Percentiles rank a stretch among this genome's conserved stretches.
Evolutionary conservation across 2,113 vertebrate species (phyloP).

Genomic region (Sminthopsis crassicaudata): DNA sequence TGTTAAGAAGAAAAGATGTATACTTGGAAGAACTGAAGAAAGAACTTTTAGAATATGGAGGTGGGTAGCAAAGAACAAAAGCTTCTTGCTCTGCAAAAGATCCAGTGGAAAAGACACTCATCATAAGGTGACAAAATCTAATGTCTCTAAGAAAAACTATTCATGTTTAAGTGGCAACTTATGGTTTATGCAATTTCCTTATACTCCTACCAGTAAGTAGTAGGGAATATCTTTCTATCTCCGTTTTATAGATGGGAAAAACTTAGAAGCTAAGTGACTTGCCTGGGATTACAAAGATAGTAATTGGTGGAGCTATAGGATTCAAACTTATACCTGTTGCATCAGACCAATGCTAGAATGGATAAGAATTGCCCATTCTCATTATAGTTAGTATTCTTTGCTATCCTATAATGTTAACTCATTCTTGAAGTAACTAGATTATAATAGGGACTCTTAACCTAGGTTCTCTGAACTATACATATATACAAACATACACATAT

Average conservation of each 20-base stretch:
- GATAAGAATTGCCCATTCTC: not conserved
- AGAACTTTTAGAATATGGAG: not conserved
- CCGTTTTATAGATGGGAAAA: not conserved
- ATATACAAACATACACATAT: too few species aligned
- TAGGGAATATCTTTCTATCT: not conserved
- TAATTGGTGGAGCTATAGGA: not conserved
- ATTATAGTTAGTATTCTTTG: not conserved
- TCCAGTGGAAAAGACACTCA: not conserved
- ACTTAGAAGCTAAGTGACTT: not conserved
- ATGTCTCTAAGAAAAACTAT: slow-evolving; percentile 14
- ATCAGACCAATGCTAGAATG: not conserved
- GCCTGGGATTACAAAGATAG: not conserved
- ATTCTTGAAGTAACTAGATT: not conserved
- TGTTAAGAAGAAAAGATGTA: not conserved
- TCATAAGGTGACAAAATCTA: not conserved
- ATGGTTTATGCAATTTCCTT: not conserved
- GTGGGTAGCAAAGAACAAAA: not conserved
- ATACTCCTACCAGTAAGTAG: not conserved
- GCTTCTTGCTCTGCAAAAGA: not conserved
- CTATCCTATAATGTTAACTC: not conserved
- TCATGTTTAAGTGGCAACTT: not conserved
- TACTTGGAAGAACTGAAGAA: not conserved
- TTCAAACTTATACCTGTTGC: not conserved
- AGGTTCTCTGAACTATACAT: not conserved
- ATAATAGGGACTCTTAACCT: not conserved